Evolutionary conservation across 2,113 vertebrate genomes (phyloP).

Genomic region (Phyllopteryx taeniolatus): DNA sequence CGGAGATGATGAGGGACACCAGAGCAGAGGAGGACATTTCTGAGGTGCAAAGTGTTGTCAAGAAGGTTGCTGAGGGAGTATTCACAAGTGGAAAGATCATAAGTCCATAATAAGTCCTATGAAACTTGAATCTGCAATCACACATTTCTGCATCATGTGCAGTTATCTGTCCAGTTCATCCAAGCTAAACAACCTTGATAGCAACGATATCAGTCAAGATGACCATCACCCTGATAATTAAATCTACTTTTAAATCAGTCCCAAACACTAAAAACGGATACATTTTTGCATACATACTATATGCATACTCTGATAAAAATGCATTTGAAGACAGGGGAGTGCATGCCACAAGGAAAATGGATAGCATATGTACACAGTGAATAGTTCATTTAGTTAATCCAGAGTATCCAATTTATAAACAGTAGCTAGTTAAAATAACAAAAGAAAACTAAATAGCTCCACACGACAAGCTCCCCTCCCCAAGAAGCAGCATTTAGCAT

Average conservation of each 20-base stretch:
- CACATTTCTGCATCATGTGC: conserved; percentile 2
- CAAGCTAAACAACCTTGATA: too few species aligned
- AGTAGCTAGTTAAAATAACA: too few species aligned
- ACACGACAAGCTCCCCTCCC: not conserved
- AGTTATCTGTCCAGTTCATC: not conserved
- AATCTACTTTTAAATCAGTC: not conserved
- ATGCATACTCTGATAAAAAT: not conserved
- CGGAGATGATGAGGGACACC: not conserved
- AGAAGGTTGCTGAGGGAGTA: not conserved
- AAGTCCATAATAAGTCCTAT: conserved; percentile 14
- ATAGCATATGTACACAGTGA: too few species aligned
- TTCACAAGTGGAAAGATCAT: conserved; percentile 12
- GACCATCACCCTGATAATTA: not conserved
- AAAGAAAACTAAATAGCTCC: too few species aligned
- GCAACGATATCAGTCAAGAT: not conserved
- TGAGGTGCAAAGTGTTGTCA: not conserved
- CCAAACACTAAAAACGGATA: not conserved
- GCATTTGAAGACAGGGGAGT: too few species aligned
- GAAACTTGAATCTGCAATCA: conserved; percentile 8
- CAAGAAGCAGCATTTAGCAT: not conserved
- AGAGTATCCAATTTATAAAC: too few species aligned
- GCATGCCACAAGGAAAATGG: too few species aligned
- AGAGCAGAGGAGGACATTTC: conserved; percentile 12
- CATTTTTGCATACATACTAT: too few species aligned
- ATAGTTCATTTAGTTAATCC: too few species aligned